phyloP scores from a whole-genome alignment of 2,113 vertebrate genomes.

The Menura novaehollandiae region DNA sequence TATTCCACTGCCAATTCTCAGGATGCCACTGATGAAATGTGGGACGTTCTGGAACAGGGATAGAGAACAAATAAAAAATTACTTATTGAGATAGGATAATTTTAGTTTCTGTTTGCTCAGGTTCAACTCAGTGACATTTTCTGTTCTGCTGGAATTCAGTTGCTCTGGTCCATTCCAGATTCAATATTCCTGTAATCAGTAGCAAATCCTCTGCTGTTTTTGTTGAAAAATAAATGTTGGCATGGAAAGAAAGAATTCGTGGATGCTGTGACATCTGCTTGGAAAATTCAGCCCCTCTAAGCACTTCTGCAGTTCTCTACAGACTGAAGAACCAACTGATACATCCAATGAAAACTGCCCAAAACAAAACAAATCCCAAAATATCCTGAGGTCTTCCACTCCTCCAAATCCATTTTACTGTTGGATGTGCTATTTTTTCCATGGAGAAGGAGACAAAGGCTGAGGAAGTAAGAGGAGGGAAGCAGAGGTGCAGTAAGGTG shows the following conservation, averaged over 20 bases:
- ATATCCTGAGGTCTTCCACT: background rate
- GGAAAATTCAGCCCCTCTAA: background rate
- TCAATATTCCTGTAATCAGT: background rate
- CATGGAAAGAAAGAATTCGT: background rate
- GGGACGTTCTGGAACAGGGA: constrained; percentile 41
- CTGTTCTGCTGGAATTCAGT: background rate
- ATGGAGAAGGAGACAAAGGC: background rate
- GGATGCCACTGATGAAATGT: constrained; percentile 55
- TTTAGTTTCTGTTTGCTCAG: background rate
- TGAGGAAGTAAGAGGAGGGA: background rate
- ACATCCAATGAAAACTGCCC: background rate
- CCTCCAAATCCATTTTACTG: background rate
- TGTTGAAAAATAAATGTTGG: background rate
- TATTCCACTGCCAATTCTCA: constrained; percentile 69
- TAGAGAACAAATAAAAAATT: background rate
- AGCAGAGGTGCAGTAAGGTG: background rate
- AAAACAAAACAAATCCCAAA: background rate
- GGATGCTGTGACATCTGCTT: background rate
- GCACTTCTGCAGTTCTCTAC: background rate
- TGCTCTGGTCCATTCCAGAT: background rate
- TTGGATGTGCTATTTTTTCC: background rate
- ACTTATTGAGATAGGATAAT: background rate
- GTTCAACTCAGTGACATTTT: background rate
- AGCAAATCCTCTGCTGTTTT: background rate
- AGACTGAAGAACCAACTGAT: background rate